Conservation (phyloP, 2,797 vertebrate species). For the Spinus pinus region DNA sequence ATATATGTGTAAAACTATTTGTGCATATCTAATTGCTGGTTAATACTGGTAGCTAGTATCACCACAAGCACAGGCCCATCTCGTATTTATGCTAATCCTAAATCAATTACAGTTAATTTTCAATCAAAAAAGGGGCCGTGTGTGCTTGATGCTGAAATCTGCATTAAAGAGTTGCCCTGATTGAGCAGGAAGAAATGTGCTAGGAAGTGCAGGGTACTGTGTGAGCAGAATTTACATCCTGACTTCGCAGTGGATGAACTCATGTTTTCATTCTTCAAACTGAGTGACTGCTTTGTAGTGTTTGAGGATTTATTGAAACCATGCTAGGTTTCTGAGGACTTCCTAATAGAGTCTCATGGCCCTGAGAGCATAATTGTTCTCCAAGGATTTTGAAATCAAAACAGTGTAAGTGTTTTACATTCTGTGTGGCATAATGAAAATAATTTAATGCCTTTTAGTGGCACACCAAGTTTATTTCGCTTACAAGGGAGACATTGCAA, state of each 20-base stretch:
- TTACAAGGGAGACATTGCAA: slow-evolving; percentile 9
- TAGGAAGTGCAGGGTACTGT: slow-evolving; percentile 1
- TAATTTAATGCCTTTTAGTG: slow-evolving; percentile 71
- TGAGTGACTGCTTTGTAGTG: slow-evolving; percentile 65
- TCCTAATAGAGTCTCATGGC: slow-evolving; percentile 66
- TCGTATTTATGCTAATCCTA: neutral
- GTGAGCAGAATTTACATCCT: slow-evolving; percentile 27
- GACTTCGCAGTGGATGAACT: slow-evolving; percentile 52
- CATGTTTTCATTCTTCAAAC: slow-evolving; percentile 66
- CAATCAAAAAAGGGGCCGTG: neutral
- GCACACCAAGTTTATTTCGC: slow-evolving; percentile 65
- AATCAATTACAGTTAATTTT: neutral
- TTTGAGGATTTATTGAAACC: slow-evolving; percentile 67
- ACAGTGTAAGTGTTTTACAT: slow-evolving; percentile 70
- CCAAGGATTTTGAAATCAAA: slow-evolving; percentile 70
- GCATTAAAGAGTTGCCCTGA: neutral
- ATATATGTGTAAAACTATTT: neutral
- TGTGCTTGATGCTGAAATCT: neutral
- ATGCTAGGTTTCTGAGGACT: slow-evolving; percentile 58
- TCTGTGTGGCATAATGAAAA: slow-evolving; percentile 70
- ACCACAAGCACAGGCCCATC: neutral
- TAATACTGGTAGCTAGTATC: neutral
- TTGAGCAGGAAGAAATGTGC: neutral
- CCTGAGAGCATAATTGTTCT: slow-evolving; percentile 67
- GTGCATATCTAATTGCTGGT: neutral